phyloP scores from a whole-genome alignment of 2,797 vertebrate genomes.

The Meda fulgida region DNA sequence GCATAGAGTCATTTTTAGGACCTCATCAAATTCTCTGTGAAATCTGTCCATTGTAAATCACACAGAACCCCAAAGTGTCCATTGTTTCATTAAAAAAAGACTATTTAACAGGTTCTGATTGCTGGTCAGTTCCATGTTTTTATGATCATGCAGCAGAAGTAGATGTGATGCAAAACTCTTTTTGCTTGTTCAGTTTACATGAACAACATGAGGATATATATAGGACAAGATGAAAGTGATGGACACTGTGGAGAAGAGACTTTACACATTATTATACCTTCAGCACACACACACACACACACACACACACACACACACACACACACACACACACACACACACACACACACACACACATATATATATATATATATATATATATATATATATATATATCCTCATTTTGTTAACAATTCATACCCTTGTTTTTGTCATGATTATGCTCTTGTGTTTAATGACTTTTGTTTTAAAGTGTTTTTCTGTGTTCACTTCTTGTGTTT shows the following conservation, averaged over 20 bases:
- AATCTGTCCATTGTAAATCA: constrained; percentile 1
- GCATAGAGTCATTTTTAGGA: not conserved
- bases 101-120: not conserved
- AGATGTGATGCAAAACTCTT: too few species aligned
- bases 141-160: not conserved
- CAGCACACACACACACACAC: too few species aligned
- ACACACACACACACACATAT: too few species aligned
- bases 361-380: too few species aligned
- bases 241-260: constrained; percentile 26
- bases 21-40: not conserved
- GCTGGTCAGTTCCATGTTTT: not conserved
- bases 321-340: too few species aligned
- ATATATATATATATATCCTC: too few species aligned
- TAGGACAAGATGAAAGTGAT: constrained; percentile 3
- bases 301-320: too few species aligned
- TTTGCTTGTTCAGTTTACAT: too few species aligned
- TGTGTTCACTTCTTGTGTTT: not conserved
- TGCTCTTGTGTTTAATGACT: not conserved
- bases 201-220: too few species aligned
- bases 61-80: not conserved
- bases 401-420: not conserved
- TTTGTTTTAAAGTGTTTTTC: not conserved
- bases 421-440: not conserved
- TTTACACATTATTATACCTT: constrained; percentile 28
- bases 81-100: not conserved